These are phyloP conservation scores for Megaustenia siamemsis DNA, from an alignment of 2,888 invertebrate species.

Conservation along the genomic window DNA sequence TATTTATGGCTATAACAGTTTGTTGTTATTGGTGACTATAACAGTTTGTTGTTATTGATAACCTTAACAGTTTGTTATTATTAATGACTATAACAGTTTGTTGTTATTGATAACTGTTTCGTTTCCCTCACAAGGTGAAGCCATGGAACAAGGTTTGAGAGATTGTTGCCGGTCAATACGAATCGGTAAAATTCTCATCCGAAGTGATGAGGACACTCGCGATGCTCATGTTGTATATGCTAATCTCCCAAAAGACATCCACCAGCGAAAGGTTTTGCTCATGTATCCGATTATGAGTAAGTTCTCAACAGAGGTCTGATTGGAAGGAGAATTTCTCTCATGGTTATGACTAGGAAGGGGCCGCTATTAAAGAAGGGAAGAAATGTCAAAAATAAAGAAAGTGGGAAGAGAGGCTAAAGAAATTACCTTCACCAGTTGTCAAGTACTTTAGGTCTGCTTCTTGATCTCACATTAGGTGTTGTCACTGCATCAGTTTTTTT, in stretches of 20 bases:
- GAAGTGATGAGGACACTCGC: conserved; percentile 96
- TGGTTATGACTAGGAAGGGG: too few relatives aligned
- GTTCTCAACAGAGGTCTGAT: conserved; percentile 68
- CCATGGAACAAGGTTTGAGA: conserved; percentile 91
- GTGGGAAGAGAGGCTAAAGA: too few relatives aligned
- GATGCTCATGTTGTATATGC: conserved; percentile 97
- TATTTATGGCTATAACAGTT: background rate
- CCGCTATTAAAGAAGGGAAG: too few relatives aligned
- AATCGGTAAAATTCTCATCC: conserved; percentile 98
- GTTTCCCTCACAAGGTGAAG: conserved; percentile 83
- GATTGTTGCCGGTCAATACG: conserved; percentile 99
- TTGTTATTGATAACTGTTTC: background rate
- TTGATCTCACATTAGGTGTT: too few relatives aligned
- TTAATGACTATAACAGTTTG: too few relatives aligned
- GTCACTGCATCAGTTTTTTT: too few relatives aligned
- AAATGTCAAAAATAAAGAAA: too few relatives aligned
- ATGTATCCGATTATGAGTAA: conserved; percentile 99
- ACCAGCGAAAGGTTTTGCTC: conserved; percentile 90
- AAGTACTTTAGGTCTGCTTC: too few relatives aligned
- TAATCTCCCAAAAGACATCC: conserved; percentile 97
- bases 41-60: background rate
- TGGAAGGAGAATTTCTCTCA: too few relatives aligned
- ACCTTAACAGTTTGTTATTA: background rate
- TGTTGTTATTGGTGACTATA: background rate
- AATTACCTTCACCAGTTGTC: too few relatives aligned